Evolutionary conservation across 2,888 invertebrate species (phyloP), one percentile per base, ranked within the genome.

Genomic region (Yponomeuta evonymella): DNA sequence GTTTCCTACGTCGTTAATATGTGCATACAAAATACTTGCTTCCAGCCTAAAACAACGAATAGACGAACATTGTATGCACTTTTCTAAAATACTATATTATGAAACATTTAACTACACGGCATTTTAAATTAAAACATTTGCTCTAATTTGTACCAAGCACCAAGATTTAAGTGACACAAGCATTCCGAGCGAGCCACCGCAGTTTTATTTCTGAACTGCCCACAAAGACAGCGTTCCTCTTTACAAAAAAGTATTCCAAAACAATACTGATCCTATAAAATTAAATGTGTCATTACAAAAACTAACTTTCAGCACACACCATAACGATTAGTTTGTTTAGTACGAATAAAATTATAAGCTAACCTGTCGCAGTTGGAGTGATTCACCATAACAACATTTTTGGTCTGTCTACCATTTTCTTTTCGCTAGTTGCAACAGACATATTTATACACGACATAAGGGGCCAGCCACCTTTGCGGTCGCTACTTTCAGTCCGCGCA

Each of bases 71-170:
- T 58, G 3, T 58, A 15, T 9, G 51, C 2, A 12, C 51, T 51
- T 12, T 12, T 36, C 36, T 36, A 36, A 36, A 36, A 36, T 5
- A 0, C 36, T 36, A 36, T 36, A 36, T 36, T 36, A 36, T 5
- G 36, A 36, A 36, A 62, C 5, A 62, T 62, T 62, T 5, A 15
- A 62, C 62, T 62, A n/a, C 15, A 9, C n/a, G 15, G 15, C 23
- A 62, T 15, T 62, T 62, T 23, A 15, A 62, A 23, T 23, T 33
- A 30, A 71, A 71, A 70, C 48, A 68, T 68, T 68, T n/a, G 71
- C 67, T 51, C 36, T 4, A 66, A 30, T 73, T 74, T 71, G 72
- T 72, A 73, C 72, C 71, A 72, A 73, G 73, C 72, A 74, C 73
- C 74, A 71, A 72, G 48, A 65, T 30, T 33, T 64, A 29, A 29